These are phyloP conservation scores for Gallinago jamesoni DNA, from an alignment of 2,113 vertebrate species.

Conservation along the genomic window DNA sequence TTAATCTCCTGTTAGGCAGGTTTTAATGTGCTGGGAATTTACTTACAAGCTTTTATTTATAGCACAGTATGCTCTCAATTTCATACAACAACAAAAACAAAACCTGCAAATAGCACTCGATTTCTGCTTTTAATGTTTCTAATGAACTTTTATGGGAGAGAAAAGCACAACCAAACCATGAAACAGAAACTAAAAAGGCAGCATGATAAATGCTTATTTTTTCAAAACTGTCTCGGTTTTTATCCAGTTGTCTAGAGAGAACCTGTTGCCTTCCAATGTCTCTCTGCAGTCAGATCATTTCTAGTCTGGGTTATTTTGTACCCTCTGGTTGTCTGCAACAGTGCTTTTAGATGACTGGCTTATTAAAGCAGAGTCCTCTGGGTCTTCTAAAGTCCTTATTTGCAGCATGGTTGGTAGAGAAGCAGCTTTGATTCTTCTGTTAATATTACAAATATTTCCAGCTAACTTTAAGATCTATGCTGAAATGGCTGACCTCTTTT, in stretches of 20 bases:
- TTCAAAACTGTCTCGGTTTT: background rate
- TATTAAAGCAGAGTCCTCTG: slow-evolving; percentile 26
- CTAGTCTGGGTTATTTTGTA: background rate
- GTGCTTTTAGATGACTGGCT: slow-evolving; percentile 14
- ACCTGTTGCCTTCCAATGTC: slow-evolving; percentile 9
- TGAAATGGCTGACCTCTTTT: slow-evolving; percentile 12
- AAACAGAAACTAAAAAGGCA: slow-evolving; percentile 37
- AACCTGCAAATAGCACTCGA: slow-evolving; percentile 2
- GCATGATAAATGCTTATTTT: slow-evolving; percentile 4
- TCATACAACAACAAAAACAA: slow-evolving; percentile 36
- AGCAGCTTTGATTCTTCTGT: slow-evolving; percentile 27
- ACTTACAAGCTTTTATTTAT: slow-evolving; percentile 59
- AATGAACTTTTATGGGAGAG: background rate
- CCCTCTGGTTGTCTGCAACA: background rate
- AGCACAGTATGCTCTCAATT: slow-evolving; percentile 31
- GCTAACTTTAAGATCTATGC: slow-evolving; percentile 49
- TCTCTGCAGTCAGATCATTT: background rate
- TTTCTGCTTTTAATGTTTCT: slow-evolving; percentile 34
- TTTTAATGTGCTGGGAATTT: slow-evolving; percentile 59
- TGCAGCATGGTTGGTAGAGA: slow-evolving; percentile 4
- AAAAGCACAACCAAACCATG: slow-evolving; percentile 10
- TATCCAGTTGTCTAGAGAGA: background rate
- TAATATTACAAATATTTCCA: slow-evolving; percentile 53
- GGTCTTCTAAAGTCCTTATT: background rate
- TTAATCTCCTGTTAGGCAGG: slow-evolving; percentile 44